Evolutionary conservation across 2,797 vertebrate species (phyloP).

Genomic region (Microctenopoma stevenorrisi): DNA sequence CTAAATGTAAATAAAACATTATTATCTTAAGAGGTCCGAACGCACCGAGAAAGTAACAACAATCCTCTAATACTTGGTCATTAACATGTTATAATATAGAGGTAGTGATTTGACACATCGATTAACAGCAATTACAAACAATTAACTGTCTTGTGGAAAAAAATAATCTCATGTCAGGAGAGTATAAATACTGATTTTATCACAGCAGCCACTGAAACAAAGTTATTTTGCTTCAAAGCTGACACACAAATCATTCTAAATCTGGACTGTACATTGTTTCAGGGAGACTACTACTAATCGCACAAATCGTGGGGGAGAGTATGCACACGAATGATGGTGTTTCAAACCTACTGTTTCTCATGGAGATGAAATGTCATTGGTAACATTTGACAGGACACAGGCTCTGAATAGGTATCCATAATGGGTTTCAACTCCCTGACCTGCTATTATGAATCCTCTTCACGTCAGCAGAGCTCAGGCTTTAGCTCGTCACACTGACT

Average conservation of each 20-base stretch:
- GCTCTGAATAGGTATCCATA: constrained; percentile 41
- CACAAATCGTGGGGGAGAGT: constrained; percentile 21
- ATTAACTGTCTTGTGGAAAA: constrained; percentile 37
- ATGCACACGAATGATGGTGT: constrained; percentile 31
- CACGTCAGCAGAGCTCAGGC: constrained; percentile 28
- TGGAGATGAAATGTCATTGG: constrained; percentile 27
- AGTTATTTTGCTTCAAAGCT: constrained; percentile 42
- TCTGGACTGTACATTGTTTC: constrained; percentile 37
- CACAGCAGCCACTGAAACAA: constrained; percentile 44
- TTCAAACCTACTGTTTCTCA: constrained; percentile 50
- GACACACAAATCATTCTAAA: constrained; percentile 47
- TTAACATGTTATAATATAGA: constrained; percentile 73
- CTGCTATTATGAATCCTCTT: constrained; percentile 37
- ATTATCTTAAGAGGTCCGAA: constrained; percentile 49
- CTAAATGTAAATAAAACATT: constrained; percentile 48
- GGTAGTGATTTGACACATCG: constrained; percentile 81
- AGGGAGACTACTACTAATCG: constrained; percentile 32
- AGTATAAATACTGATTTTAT: constrained; percentile 74
- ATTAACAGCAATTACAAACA: constrained; percentile 66
- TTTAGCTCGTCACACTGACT: constrained; percentile 56
- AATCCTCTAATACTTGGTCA: constrained; percentile 72
- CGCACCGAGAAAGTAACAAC: constrained; percentile 63
- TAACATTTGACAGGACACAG: constrained; percentile 44
- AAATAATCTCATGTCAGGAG: constrained; percentile 52
- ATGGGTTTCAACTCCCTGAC: constrained; percentile 57